phyloP scores from a whole-genome alignment of 1,140 invertebrate genomes.

The Euborellia annulipes region DNA sequence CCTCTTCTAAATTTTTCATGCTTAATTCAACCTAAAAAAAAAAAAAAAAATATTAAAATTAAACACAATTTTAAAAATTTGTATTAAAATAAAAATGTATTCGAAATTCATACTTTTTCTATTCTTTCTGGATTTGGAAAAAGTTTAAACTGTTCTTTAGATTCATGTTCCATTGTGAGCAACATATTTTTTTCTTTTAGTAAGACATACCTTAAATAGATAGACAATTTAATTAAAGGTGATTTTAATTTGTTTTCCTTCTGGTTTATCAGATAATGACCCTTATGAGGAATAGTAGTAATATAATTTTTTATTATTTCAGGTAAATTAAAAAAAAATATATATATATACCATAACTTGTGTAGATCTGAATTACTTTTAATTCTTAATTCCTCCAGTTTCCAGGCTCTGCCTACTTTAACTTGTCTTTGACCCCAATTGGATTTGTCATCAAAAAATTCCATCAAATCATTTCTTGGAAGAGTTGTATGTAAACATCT shows the following conservation, averaged over 20 bases:
- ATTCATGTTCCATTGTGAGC: conserved; percentile 85
- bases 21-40: conserved; percentile 57
- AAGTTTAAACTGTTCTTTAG: conserved; percentile 43
- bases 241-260: not conserved
- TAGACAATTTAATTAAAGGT: not conserved
- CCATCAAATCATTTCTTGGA: conserved; percentile 43
- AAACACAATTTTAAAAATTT: too few species aligned
- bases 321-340: not conserved
- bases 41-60: conserved; percentile 7
- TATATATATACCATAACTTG: conserved; percentile 72
- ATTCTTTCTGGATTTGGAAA: conserved; percentile 91
- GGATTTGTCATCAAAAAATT: conserved; percentile 83
- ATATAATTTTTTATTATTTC: too few species aligned
- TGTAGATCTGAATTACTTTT: conserved; percentile 95
- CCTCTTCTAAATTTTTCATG: conserved; percentile 86
- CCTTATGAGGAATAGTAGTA: too few species aligned
- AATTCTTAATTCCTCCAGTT: conserved; percentile 73
- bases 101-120: conserved; percentile 56
- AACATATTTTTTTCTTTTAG: conserved; percentile 96
- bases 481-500: conserved; percentile 28
- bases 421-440: conserved; percentile 71
- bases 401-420: conserved; percentile 78
- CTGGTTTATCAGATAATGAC: too few species aligned
- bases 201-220: conserved; percentile 57
- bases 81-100: too few species aligned